Evolutionary conservation across 92 coral and sea anemone genomes (phyloP), one percentile per base, ranked within the genome.

Genomic region (Pocillopora grandis): DNA sequence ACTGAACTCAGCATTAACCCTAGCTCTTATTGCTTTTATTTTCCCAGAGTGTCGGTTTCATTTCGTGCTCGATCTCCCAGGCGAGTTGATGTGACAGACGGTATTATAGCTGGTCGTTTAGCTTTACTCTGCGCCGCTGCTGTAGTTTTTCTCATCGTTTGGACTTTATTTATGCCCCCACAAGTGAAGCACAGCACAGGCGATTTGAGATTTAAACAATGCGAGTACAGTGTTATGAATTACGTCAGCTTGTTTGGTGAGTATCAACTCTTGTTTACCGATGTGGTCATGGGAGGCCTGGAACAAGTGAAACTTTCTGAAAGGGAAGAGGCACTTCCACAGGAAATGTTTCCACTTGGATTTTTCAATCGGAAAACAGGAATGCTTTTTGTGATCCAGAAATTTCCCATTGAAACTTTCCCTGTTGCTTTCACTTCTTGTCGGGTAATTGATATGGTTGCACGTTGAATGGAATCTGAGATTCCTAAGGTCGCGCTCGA

Each of bases 1-100:
- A 42, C 3, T 42, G 5, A 42, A 42, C 52, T 42, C 52, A 42
- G 52, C 52, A 42, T 42, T 42, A 42, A 42, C 52, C 52, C 52
- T 42, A 42, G 52, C 52, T 42, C 21, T 35, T 71, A 66, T 52
- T 84, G n/a, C 7, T 42, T 18, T 80, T 17, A 9, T 76, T 58
- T 27, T 23, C 31, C 18, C 82, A 97, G 99, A 84, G 90, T 97
- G 1, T 79, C 88, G 23, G 77, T 91, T 13, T 92, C 90, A 33
- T 97, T 97, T 72, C 97, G 98, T 33, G 98, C 83, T 19, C 97
- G 98, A 1, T 89, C 94, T 4, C 92, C 98, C 9, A 94, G 92
- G 75, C 90, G 90, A 71, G 92, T 97, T 6, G 94, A 94, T 52
- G 86, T 97, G 21, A 91, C 99, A 19, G 99, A 97, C 80, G 85